Percentiles rank a stretch among this genome's conserved stretches.
Evolutionary conservation across 2,888 invertebrate genomes (phyloP).

Genomic region (Pardosa pseudoannulata): DNA sequence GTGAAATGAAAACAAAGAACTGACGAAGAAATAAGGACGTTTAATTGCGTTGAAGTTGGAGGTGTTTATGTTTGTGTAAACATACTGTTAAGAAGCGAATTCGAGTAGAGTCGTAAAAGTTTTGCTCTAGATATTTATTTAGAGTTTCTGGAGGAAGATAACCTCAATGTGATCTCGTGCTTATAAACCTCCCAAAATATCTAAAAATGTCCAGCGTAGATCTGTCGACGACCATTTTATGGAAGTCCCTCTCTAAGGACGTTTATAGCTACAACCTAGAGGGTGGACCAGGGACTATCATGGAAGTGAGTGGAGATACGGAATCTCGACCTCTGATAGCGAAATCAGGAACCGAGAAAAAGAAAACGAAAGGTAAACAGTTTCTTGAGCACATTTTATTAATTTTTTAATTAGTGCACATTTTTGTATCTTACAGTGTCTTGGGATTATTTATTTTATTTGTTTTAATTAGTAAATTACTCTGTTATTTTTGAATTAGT

Average conservation of each 20-base stretch:
- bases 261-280: constrained; percentile 14
- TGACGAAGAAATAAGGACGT: no score
- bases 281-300: constrained; percentile 10
- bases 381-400: no score
- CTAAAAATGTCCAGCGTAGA: constrained; percentile 44
- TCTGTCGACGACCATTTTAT: constrained; percentile 34
- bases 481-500: no score
- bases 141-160: background rate
- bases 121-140: background rate
- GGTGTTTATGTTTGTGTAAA: no score
- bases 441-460: no score
- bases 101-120: background rate
- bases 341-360: background rate
- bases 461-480: no score
- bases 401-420: no score
- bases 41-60: no score
- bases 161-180: background rate
- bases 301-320: constrained; percentile 23
- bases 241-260: constrained; percentile 56
- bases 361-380: background rate
- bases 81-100: no score
- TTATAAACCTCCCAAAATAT: background rate
- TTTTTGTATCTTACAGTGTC: no score
- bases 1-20: no score
- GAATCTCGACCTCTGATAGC: constrained; percentile 32